phyloP scores from a whole-genome alignment of 2,888 invertebrate species.

The Lithophane ornitopus region DNA sequence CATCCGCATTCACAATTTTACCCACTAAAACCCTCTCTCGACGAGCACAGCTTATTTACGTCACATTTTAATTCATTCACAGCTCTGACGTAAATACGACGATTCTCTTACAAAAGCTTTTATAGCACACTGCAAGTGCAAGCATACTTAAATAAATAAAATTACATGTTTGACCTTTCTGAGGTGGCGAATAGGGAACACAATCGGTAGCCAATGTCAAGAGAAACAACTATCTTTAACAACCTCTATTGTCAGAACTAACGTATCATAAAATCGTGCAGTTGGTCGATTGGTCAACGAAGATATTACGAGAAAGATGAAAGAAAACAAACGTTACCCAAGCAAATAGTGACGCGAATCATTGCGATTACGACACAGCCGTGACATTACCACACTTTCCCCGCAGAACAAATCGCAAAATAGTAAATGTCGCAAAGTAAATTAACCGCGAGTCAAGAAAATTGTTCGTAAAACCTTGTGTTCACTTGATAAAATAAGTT shows the following conservation, averaged over 20 bases:
- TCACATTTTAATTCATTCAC: slow-evolving; percentile 80
- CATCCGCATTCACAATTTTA: slow-evolving; percentile 84
- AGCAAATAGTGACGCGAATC: slow-evolving; percentile 65
- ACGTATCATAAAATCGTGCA: slow-evolving; percentile 32
- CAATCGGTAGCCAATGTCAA: slow-evolving; percentile 56
- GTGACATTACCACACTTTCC: slow-evolving; percentile 77
- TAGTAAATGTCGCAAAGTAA: slow-evolving; percentile 65
- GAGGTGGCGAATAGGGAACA: slow-evolving; percentile 16
- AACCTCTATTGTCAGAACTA: slow-evolving; percentile 40
- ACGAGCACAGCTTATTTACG: slow-evolving; percentile 71
- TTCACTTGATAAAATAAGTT: slow-evolving; percentile 16
- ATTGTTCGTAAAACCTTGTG: slow-evolving; percentile 35
- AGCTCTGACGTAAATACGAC: slow-evolving; percentile 70
- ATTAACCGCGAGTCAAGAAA: slow-evolving; percentile 60
- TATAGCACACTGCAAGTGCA: slow-evolving; percentile 60
- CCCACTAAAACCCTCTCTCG: slow-evolving; percentile 74
- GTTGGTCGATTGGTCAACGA: slow-evolving; percentile 38
- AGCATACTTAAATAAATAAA: slow-evolving; percentile 48
- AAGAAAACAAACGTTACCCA: slow-evolving; percentile 53
- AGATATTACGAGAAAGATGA: slow-evolving; percentile 54
- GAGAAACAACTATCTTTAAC: slow-evolving; percentile 62
- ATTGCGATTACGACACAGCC: slow-evolving; percentile 73
- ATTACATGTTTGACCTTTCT: slow-evolving; percentile 64
- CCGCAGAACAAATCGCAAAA: slow-evolving; percentile 73
- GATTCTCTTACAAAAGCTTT: slow-evolving; percentile 65